Evolutionary conservation across 2,113 vertebrate species (phyloP).

Genomic region (Grus americana): DNA sequence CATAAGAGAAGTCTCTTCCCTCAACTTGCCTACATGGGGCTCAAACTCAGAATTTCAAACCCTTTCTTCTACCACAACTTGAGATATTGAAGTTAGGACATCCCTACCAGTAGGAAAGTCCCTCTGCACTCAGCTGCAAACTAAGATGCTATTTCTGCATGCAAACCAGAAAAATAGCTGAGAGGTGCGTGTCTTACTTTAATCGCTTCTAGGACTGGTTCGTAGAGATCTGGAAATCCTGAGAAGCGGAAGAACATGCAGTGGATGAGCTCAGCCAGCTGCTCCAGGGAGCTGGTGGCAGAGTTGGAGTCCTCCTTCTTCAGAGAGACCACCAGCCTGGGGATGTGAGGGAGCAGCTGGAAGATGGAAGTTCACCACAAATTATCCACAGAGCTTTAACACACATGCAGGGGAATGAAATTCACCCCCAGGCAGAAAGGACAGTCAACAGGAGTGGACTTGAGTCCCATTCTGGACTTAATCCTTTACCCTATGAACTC

Average conservation of each 20-base stretch:
- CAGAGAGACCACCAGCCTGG: conserved; percentile 76
- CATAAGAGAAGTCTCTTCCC: background rate
- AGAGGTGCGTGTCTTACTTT: conserved; percentile 65
- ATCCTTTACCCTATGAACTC: background rate
- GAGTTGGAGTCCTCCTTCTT: conserved; percentile 81
- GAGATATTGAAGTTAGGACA: background rate
- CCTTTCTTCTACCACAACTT: background rate
- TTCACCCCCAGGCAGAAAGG: background rate
- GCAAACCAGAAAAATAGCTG: background rate
- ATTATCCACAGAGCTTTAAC: background rate
- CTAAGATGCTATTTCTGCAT: background rate
- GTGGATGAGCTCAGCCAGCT: conserved; percentile 79
- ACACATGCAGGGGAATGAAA: background rate
- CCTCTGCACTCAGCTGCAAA: background rate
- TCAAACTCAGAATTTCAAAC: background rate
- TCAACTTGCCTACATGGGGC: background rate
- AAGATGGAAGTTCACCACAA: background rate
- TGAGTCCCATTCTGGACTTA: background rate
- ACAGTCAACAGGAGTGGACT: background rate
- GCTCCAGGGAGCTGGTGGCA: conserved; percentile 74
- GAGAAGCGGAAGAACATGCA: conserved; percentile 86
- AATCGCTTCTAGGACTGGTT: conserved; percentile 79
- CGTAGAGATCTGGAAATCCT: conserved; percentile 83
- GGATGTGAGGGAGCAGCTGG: conserved; percentile 82
- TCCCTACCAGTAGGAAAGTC: background rate